Evolutionary conservation across 1,140 invertebrate species (phyloP).

Genomic region (Ips nitidus): DNA sequence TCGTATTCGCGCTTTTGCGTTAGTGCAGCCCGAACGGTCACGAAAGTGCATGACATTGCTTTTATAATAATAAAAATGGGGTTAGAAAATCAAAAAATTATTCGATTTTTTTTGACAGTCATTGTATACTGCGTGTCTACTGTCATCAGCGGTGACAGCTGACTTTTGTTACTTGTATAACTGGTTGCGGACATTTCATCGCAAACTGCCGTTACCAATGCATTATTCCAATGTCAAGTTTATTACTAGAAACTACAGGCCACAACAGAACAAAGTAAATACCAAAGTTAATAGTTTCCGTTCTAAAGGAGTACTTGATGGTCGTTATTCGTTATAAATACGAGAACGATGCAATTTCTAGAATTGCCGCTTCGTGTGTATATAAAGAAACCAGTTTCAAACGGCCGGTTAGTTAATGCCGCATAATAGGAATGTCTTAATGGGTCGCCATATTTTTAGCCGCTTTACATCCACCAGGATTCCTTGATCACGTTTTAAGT

Average conservation of each 20-base stretch:
- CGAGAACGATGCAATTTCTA: neutral
- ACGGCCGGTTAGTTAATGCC: conserved; percentile 2
- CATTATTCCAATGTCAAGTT: no score
- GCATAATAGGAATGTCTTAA: conserved; percentile 3
- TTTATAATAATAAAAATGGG: neutral
- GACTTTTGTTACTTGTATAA: no score
- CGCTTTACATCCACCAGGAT: no score
- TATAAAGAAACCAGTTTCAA: conserved; percentile 1
- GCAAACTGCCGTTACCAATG: no score
- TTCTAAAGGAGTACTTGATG: neutral
- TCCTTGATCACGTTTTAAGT: no score
- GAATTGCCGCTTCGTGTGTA: neutral
- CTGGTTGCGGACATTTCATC: no score
- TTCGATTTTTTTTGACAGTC: no score
- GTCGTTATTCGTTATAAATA: neutral
- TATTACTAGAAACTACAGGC: no score
- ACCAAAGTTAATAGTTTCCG: neutral
- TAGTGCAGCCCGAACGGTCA: no score
- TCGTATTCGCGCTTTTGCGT: neutral
- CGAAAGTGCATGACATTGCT: neutral
- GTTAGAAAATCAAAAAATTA: neutral
- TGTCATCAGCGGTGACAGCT: no score
- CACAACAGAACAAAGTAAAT: neutral
- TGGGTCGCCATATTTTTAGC: neutral
- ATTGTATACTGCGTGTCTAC: no score